A percentile compares a stretch with the other conserved stretches of the same genome.
phyloP scores from a whole-genome alignment of 2,797 vertebrate species.

The Phylloscopus collybita region DNA sequence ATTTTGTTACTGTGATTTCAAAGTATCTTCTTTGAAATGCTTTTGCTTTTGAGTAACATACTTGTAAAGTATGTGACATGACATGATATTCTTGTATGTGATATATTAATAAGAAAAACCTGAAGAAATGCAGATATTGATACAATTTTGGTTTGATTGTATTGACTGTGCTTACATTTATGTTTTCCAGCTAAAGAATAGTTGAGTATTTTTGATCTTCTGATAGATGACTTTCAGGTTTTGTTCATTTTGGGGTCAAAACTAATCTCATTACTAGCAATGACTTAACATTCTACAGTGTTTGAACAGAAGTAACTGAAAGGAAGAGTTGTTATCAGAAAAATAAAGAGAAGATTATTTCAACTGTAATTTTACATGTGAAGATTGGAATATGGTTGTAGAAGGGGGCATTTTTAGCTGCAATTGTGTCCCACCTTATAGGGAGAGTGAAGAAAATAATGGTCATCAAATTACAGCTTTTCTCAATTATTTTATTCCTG shows the following conservation, averaged over 20 bases:
- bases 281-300: neutral
- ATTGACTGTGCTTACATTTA: neutral
- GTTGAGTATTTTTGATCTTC: neutral
- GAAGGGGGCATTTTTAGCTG: neutral
- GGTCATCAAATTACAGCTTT: neutral
- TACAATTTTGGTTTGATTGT: neutral
- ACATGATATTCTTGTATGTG: neutral
- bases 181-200: neutral
- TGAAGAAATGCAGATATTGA: neutral
- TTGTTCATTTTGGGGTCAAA: neutral
- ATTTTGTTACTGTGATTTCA: neutral
- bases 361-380: neutral
- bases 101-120: neutral
- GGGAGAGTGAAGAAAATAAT: neutral
- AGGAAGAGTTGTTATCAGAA: neutral
- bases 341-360: neutral
- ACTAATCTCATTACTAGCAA: neutral
- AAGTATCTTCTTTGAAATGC: neutral
- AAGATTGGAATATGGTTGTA: neutral
- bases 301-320: neutral
- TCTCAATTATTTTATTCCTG: neutral
- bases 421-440: neutral
- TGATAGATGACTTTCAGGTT: neutral
- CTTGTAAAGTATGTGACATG: neutral
- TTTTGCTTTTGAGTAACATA: neutral